Conservation (phyloP, 92 coral and sea anemone genomes). For the Pocillopora meandrina region DNA sequence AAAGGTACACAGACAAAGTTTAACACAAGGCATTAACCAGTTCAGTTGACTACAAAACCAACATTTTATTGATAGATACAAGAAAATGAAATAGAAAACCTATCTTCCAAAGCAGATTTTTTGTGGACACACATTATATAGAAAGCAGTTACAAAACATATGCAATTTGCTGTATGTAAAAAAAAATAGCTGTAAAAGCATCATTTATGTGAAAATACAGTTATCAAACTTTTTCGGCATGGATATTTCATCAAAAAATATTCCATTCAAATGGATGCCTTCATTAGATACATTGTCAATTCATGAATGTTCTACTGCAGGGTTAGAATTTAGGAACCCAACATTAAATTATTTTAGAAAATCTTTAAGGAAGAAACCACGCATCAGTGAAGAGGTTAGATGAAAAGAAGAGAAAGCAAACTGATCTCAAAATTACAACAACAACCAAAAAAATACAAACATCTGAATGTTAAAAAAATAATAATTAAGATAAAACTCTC, state of each 20-base stretch:
- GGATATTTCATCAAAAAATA: not conserved
- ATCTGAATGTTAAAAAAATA: too few species aligned
- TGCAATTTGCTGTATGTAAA: not conserved
- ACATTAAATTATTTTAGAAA: too few species aligned
- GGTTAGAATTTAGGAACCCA: not conserved
- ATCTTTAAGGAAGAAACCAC: too few species aligned
- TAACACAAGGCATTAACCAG: not conserved
- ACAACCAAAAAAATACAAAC: too few species aligned
- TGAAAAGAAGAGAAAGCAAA: too few species aligned
- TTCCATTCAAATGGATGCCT: not conserved
- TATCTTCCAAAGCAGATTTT: not conserved
- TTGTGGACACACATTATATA: not conserved
- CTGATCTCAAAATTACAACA: too few species aligned
- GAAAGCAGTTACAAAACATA: slow-evolving; percentile 3
- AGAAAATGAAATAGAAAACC: not conserved
- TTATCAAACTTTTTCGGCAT: not conserved
- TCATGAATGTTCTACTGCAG: not conserved
- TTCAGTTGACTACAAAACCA: not conserved
- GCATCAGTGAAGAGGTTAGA: too few species aligned
- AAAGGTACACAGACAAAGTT: not conserved
- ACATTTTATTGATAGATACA: slow-evolving; percentile 22
- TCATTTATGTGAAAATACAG: not conserved
- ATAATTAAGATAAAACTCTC: too few species aligned
- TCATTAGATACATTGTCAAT: not conserved
- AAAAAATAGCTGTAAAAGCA: not conserved